Conservation (phyloP, 2,888 invertebrate species). For the Amiota minor region DNA sequence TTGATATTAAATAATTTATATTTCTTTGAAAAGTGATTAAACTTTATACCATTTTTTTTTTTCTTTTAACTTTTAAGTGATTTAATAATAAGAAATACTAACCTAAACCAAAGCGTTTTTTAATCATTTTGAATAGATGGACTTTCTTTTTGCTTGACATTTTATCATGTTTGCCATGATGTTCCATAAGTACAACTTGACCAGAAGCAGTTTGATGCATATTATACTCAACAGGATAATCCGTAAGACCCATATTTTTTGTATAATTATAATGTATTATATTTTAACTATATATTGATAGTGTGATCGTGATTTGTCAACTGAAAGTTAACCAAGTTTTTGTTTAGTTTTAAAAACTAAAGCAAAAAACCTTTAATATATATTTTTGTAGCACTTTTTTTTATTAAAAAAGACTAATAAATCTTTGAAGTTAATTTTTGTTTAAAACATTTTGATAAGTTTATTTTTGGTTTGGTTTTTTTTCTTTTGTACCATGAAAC, state of each 20-base stretch:
- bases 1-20: too few relatives aligned
- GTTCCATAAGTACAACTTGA: conserved; percentile 58
- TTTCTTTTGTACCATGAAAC: conserved; percentile 29
- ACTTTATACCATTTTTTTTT: too few relatives aligned
- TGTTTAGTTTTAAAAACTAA: conserved; percentile 24
- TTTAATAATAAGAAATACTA: conserved; percentile 72
- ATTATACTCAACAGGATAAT: conserved; percentile 61
- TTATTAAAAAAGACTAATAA: background rate
- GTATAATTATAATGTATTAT: conserved; percentile 23
- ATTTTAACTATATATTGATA: conserved; percentile 13
- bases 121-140: conserved; percentile 92
- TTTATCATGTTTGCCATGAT: conserved; percentile 69
- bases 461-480: conserved; percentile 40
- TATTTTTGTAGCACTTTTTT: background rate
- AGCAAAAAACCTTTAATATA: conserved; percentile 5
- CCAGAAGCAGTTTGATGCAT: conserved; percentile 58
- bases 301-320: conserved; percentile 9
- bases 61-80: too few relatives aligned
- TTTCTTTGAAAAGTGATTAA: too few relatives aligned
- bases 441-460: conserved; percentile 57
- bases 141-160: conserved; percentile 78
- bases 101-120: conserved; percentile 91
- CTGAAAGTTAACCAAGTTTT: background rate
- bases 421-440: conserved; percentile 13
- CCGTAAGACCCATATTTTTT: conserved; percentile 66